Conservation (phyloP, 2,888 invertebrate species). For the Cephalotes varians region DNA sequence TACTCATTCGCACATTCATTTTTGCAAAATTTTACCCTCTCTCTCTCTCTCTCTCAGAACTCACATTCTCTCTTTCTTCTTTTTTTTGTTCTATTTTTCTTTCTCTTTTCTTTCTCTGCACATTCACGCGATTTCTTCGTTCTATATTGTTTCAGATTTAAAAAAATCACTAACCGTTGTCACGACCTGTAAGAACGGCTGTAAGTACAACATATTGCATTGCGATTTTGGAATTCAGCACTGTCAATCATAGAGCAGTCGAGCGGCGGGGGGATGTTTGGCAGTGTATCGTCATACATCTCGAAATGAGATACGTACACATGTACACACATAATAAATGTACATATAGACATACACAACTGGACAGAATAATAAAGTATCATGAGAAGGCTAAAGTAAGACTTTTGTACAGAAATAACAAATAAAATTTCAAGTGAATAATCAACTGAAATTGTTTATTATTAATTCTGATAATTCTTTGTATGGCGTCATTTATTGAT, state of each 20-base stretch:
- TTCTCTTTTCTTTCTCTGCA: not conserved
- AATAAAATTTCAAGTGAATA: not conserved
- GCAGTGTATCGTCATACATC: slow-evolving; percentile 73
- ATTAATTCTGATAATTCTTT: slow-evolving; percentile 6
- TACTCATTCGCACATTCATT: slow-evolving; percentile 14
- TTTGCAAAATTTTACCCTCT: slow-evolving; percentile 20
- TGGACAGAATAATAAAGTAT: slow-evolving; percentile 1
- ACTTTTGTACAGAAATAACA: not conserved
- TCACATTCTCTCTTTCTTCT: slow-evolving; percentile 33
- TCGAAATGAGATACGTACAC: slow-evolving; percentile 36
- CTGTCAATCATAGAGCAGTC: slow-evolving; percentile 76
- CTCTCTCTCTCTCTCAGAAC: not conserved
- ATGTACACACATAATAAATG: not conserved
- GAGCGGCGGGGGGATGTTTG: slow-evolving; percentile 74
- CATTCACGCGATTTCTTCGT: slow-evolving; percentile 43
- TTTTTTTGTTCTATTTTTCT: slow-evolving; percentile 26
- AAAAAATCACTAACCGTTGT: slow-evolving; percentile 76
- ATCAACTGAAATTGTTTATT: not conserved
- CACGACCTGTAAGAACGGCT: slow-evolving; percentile 78
- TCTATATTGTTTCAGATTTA: slow-evolving; percentile 61
- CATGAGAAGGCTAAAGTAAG: not conserved
- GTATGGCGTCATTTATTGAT: not conserved
- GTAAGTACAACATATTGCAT: slow-evolving; percentile 85
- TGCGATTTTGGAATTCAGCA: slow-evolving; percentile 84
- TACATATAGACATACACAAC: slow-evolving; percentile 17